Base-by-base conservation (phyloP, 1,140 invertebrate species). In the Zelostemma sp. region DNA sequence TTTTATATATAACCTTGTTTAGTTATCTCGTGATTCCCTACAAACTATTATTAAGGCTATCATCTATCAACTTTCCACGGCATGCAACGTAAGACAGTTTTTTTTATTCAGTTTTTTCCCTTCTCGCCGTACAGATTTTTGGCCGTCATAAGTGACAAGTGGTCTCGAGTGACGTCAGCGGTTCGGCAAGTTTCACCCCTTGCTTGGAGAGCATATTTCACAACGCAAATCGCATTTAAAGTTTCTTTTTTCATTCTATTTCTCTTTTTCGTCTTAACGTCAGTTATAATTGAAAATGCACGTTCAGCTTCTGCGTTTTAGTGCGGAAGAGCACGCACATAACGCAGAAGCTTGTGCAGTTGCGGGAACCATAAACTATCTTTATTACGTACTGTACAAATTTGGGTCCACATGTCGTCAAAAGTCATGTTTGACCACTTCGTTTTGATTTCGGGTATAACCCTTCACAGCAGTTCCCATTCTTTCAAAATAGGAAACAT, bases 271-370 rank as follows among this genome's bases (percentile, higher is more conserved):
- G 65, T 51, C 12, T 31, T 35, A 14, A 48, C 21, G 21, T 68
- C 54, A 0, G 63, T 18, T 0, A 66, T 5, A 5, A 55, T 50
- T 0, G 63, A 66, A 38, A 67, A 67, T 14, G 46, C 35, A 12
- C 64, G 60, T 12, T 60, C 64, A 0, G 47, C 43, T 9, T 60
- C 51, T 1, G 57, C 57, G 31, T 67, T 67, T 5, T 50, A 67
- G 51, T 67, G 64, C 9, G 64, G 64, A 33, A 67, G 31, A 15
- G 45, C 12, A 1, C 64, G 50, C 9, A 67, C 47, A 5, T 49
- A 43, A 25, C 15, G n/a, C 1, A 56, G 60, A 8, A 18, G 33
- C 55, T 17, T 1, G n/a, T 14, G 55, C 55, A 21, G 15, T 14
- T 28, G 56, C 15, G 40, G 56, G 60, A 0, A 45, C 21, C 40